phyloP scores from a whole-genome alignment of 2,888 invertebrate species.

The Chymomyza caudatula region DNA sequence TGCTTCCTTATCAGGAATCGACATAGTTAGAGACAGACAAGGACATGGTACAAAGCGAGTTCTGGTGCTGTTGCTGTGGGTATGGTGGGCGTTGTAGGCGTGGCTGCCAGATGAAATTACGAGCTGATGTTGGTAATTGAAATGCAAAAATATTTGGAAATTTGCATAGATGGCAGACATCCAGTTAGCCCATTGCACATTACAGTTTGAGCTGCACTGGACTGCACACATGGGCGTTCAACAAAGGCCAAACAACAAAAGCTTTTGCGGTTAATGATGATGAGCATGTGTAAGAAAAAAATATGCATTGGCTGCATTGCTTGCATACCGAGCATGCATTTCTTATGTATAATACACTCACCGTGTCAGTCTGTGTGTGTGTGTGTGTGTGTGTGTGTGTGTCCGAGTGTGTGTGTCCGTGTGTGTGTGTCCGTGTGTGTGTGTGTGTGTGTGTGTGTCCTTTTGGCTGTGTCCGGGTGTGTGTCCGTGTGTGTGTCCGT shows the following conservation, averaged over 20 bases:
- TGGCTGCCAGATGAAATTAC: conserved; percentile 31
- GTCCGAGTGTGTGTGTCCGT: too few relatives aligned
- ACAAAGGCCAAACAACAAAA: conserved; percentile 24
- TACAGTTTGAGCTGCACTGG: neutral
- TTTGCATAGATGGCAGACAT: conserved; percentile 37
- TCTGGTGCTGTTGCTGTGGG: neutral
- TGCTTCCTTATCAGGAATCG: neutral
- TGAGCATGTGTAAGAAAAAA: conserved; percentile 21
- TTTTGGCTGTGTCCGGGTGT: neutral
- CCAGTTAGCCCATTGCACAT: neutral
- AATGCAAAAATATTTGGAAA: conserved; percentile 70
- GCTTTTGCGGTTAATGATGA: conserved; percentile 38
- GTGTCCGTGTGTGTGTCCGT: neutral
- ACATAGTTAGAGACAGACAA: neutral
- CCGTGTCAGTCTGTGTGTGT: neutral
- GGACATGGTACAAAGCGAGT: too few relatives aligned
- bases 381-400: neutral
- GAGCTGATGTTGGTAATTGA: conserved; percentile 64
- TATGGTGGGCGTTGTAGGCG: neutral
- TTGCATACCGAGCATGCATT: neutral
- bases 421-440: neutral
- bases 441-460: neutral
- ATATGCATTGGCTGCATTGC: neutral
- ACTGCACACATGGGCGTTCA: conserved; percentile 21
- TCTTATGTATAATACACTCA: neutral